Evolutionary conservation across 2,113 vertebrate genomes (phyloP).

Genomic region (Jaculus jaculus): DNA sequence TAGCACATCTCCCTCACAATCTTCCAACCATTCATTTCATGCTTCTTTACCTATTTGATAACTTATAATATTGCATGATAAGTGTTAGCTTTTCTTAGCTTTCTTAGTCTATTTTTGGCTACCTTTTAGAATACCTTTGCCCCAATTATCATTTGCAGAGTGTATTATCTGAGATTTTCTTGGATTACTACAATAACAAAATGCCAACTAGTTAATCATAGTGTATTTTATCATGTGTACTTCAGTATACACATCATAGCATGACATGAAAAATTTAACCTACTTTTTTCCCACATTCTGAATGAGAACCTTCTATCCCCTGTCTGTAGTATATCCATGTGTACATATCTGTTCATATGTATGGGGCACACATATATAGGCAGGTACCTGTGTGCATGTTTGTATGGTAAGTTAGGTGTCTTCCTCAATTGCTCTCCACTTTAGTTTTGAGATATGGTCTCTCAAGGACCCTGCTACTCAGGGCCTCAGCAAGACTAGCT

Average conservation of each 20-base stretch:
- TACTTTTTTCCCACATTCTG: not conserved
- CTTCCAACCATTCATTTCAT: not conserved
- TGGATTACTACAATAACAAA: slow-evolving; percentile 7
- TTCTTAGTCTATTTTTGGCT: not conserved
- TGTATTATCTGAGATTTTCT: not conserved
- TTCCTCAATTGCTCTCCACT: too few species aligned
- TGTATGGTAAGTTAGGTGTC: too few species aligned
- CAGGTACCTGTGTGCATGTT: too few species aligned
- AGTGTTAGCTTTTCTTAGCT: not conserved
- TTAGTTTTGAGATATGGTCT: too few species aligned
- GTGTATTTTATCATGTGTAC: not conserved
- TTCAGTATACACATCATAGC: not conserved
- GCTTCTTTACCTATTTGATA: not conserved
- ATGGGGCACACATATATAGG: too few species aligned
- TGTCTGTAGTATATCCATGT: too few species aligned
- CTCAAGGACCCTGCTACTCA: too few species aligned
- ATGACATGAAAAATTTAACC: not conserved
- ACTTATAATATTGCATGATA: not conserved
- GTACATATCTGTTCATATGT: too few species aligned
- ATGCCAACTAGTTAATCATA: not conserved
- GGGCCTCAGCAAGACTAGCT: too few species aligned
- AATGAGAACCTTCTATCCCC: not conserved
- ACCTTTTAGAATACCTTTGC: not conserved
- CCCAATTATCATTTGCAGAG: not conserved
- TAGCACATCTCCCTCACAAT: not conserved